Conservation (phyloP, 1,140 invertebrate species). For the Drosophila mauritiana region DNA sequence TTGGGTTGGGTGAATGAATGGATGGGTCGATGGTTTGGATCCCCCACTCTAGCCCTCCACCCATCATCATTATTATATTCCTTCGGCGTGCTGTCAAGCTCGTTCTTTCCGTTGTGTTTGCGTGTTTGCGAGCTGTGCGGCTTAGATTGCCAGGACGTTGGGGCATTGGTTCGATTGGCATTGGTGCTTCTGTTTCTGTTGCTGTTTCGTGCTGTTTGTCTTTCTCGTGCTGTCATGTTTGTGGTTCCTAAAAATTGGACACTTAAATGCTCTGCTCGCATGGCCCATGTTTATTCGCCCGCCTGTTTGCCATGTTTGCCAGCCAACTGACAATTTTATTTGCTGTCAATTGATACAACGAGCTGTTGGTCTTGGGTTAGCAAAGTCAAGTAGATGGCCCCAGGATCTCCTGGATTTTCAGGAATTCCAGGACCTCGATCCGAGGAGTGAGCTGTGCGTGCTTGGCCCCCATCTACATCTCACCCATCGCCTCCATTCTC, state of each 20-base stretch:
- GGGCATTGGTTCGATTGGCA: conserved; percentile 30
- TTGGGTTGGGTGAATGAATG: conserved; percentile 1
- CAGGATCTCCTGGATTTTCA: background rate
- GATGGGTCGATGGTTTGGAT: no score
- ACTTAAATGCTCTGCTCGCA: conserved; percentile 67
- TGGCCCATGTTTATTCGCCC: conserved; percentile 57
- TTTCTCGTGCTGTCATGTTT: conserved; percentile 63
- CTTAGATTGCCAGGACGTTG: conserved; percentile 24
- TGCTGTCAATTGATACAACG: conserved; percentile 84
- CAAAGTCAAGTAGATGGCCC: background rate
- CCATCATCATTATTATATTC: conserved; percentile 61
- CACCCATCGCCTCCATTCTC: background rate
- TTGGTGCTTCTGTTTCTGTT: conserved; percentile 1
- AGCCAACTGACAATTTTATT: conserved; percentile 80
- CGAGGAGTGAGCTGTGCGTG: background rate
- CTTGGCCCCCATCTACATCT: background rate
- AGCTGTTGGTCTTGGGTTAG: conserved; percentile 37
- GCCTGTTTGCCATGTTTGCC: conserved; percentile 35
- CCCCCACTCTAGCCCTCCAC: background rate
- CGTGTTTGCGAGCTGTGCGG: conserved; percentile 24
- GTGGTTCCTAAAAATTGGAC: conserved; percentile 73
- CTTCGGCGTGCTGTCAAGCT: conserved; percentile 60
- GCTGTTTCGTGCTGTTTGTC: conserved; percentile 22
- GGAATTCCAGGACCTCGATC: no score
- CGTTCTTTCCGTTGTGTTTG: conserved; percentile 33